Conservation (phyloP, 2,113 vertebrate genomes). For the Lagopus muta region DNA sequence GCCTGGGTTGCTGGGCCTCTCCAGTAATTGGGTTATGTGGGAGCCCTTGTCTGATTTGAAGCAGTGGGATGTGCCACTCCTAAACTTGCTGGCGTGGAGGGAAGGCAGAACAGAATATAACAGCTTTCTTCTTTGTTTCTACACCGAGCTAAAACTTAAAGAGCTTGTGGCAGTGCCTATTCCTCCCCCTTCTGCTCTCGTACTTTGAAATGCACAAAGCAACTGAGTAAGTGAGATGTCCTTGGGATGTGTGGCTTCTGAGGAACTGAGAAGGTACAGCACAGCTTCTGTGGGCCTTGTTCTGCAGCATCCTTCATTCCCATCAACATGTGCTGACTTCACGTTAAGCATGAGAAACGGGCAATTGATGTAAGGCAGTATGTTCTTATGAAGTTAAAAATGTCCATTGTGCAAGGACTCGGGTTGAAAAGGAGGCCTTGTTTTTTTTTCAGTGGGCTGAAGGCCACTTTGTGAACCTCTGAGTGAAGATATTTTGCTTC, state of each 20-base stretch:
- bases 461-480: neutral
- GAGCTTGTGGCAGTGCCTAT: neutral
- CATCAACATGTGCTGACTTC: neutral
- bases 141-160: neutral
- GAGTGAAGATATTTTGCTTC: neutral
- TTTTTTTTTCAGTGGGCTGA: neutral
- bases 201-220: neutral
- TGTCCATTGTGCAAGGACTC: neutral
- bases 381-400: neutral
- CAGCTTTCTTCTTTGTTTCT: neutral
- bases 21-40: neutral
- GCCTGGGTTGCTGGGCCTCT: neutral
- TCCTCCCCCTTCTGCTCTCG: neutral
- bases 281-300: neutral
- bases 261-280: neutral
- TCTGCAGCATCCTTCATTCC: neutral
- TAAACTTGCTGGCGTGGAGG: neutral
- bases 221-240: neutral
- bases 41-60: no score
- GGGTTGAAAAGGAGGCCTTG: neutral
- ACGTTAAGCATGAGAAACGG: neutral
- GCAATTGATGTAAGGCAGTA: neutral
- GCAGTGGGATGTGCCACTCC: neutral
- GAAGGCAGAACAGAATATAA: neutral
- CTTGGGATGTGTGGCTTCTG: neutral